Base-by-base conservation (phyloP, 2,888 invertebrate species). In the Leucozona laternaria region DNA sequence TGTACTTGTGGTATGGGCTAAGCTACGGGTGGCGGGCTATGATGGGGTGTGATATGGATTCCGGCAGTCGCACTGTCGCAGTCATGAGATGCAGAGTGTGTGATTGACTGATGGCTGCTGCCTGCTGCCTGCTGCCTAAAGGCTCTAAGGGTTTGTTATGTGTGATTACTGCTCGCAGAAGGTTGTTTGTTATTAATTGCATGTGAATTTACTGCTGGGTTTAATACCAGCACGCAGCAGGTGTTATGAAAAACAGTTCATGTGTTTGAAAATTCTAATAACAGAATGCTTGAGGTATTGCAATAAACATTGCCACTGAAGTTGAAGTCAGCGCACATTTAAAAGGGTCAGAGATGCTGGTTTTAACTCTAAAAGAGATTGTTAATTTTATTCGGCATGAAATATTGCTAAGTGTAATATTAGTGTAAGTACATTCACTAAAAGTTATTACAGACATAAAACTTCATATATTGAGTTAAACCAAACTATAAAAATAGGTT, bases 201-300 rank as follows among this genome's bases (percentile, higher is more conserved):
- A 40, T 48, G 71, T 37, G 31, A 66, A 78, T 77, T 77, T 66
- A 72, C 20, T 82, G 71, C 13, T 71, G 53, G 58, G 64, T 58
- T 43, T 75, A 40, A 75, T 55, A 31, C 13, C 64, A 45, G 17
- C 17, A 15, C 7, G 31, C 45, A 64, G 81, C 77, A 82, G 81
- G 76, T 82, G 76, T 81, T 81, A 66, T 76, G 64, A 58, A 72
- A 77, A 77, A 17, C 40, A 64, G 53, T n/a, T 31, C 31, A 50
- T 78, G 28, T 20, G 37, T 37, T 31, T 20, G 17, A 34, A 31
- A 66, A 68, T 22, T 34, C 31, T 48, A 20, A 50, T n/a, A n/a
- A 15, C 11, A 34, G 17, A 34, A 57, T 28, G 53, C 25, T 37
- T 15, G 1, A 37, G 13, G 15, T 37, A 1, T 31, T 31, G 31